Evolutionary conservation across 2,113 vertebrate species (phyloP), one percentile per base, ranked within the genome.

Genomic region (Pao palembangensis): DNA sequence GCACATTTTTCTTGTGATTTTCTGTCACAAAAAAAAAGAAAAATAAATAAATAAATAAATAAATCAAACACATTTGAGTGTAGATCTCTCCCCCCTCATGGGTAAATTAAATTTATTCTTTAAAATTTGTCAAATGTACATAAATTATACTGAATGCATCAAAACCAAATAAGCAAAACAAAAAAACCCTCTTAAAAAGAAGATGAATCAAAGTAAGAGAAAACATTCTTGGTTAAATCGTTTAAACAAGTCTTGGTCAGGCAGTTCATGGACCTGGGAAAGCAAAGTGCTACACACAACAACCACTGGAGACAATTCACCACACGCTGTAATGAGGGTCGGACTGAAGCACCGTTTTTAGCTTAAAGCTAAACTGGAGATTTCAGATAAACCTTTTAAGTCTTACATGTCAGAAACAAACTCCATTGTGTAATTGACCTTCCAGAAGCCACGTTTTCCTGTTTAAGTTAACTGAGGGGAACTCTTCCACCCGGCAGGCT

Each of bases 61-160:
- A 64, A 76, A 78, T 85, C 51, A 84, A 67, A 70, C 61, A 83
- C 76, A 73, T 72, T 79, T 83, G 51, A 87, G 86, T 76, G 82
- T 84, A 79, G 78, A 82, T 78, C 82, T 86, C 74, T 79, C 82
- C 85, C 75, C 84, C 76, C 73, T 82, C 74, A 57, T 78, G 81
- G 89, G 85, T 83, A 87, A 90, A 90, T 89, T 86, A 90, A 86
- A 87, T 88, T 90, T 90, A 85, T 89, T 88, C n/a, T 18, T 90
- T 80, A 55, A 78, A 88, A 88, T 89, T 90, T 90, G 80, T 90
- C 86, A 91, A 90, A 91, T 90, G 80, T 91, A 92, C 89, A 92
- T 87, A 88, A 91, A 90, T 89, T 88, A 89, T 88, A 90, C 76
- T 82, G 72, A 80, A 91, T 87, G 87, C 86, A 90, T 88, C 73